Conservation (phyloP, 2,113 vertebrate species). For the Orycteropus afer region DNA sequence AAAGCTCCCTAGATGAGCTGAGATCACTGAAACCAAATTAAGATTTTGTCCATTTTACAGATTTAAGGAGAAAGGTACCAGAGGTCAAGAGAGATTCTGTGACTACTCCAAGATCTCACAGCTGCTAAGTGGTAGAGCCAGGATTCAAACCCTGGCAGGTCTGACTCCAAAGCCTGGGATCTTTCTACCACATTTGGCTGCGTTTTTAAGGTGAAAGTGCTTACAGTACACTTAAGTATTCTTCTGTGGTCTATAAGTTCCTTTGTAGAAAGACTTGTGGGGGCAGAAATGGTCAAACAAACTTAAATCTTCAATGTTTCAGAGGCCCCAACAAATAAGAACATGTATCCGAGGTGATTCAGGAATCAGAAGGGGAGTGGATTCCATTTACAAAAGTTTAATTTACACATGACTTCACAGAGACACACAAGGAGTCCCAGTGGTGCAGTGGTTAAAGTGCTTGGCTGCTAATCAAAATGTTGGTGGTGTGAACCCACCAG, state of each 20-base stretch:
- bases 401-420: not conserved
- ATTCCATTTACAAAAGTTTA: not conserved
- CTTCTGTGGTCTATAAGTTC: not conserved
- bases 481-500: not conserved
- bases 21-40: not conserved
- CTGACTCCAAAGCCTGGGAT: not conserved
- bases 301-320: not conserved
- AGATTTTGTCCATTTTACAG: not conserved
- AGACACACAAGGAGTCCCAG: not conserved
- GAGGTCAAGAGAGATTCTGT: not conserved
- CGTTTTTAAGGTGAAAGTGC: not conserved
- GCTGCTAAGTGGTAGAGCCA: not conserved
- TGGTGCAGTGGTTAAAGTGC: not conserved
- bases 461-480: not conserved
- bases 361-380: not conserved
- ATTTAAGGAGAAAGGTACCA: not conserved
- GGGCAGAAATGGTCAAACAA: not conserved
- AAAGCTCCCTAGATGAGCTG: not conserved
- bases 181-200: not conserved
- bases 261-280: not conserved
- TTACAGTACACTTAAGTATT: not conserved
- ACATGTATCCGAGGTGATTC: not conserved
- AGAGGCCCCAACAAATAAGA: not conserved
- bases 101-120: not conserved
- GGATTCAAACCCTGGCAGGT: not conserved